A percentile compares a stretch with the other conserved stretches of the same genome.
Conservation (phyloP, 1,140 invertebrate genomes). For the Bombus fervidus region DNA sequence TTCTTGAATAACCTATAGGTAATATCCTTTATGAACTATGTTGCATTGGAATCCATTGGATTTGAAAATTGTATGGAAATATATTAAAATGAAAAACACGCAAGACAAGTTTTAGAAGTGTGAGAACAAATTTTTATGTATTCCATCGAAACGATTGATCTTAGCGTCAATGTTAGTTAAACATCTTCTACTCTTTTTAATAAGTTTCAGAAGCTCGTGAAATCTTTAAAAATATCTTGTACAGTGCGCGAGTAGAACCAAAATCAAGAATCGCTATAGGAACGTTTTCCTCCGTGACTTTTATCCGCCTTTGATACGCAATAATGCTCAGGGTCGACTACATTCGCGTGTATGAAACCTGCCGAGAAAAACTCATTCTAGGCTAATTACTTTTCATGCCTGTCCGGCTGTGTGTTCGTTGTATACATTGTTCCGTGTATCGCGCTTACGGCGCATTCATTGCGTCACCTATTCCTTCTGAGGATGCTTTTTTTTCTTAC, state of each 20-base stretch:
- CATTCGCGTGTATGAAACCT: constrained; percentile 34
- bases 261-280: not conserved
- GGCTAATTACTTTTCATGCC: constrained; percentile 52
- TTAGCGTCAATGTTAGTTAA: not conserved
- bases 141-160: not conserved
- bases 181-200: not conserved
- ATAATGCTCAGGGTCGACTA: constrained; percentile 42
- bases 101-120: not conserved
- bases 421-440: constrained; percentile 13
- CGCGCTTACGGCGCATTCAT: not conserved
- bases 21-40: not conserved
- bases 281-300: constrained; percentile 8
- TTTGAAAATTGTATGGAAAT: not conserved
- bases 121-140: not conserved
- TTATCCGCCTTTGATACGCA: constrained; percentile 40
- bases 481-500: not conserved
- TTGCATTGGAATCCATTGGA: not conserved
- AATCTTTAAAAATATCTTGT: not conserved
- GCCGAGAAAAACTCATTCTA: constrained; percentile 46
- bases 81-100: not conserved
- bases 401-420: not conserved
- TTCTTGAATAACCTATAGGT: not conserved
- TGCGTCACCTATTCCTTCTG: constrained; percentile 15
- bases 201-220: too few species aligned
- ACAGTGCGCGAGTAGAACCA: not conserved